Base-by-base conservation (phyloP, 2,888 invertebrate species). In the Crematogaster levior region DNA sequence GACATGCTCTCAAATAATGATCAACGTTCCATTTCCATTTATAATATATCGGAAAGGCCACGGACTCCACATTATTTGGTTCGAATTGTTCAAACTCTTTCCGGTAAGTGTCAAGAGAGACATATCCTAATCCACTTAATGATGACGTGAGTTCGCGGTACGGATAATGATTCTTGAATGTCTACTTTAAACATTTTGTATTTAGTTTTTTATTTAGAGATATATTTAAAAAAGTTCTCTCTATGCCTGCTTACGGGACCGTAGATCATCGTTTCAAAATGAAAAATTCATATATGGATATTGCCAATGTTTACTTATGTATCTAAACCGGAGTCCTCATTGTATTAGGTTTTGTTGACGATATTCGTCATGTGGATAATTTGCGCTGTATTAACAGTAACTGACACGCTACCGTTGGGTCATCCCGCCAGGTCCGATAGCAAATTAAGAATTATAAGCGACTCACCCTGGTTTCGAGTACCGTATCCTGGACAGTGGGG, bases 401-500 rank as follows among this genome's bases (percentile, higher is more conserved):
- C 96, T 0, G 95, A 96, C 80, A 95, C 96, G n/a, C 95, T 98
- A 24, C 96, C 96, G 0, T 94, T 94, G 0, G 96, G 96, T 0
- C 97, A 97, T 93, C 96, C 96, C 0, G 97, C 97, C 0, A 95
- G 98, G 83, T 97, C 97, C 0, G 98, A 98, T 92, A 96, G 96
- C 10, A 97, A 97, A 90, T 91, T 97, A 3, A 95, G 96, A 85
- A 96, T 97, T 74, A 95, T 98, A 24, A 94, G 95, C n/a, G 96
- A 96, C 89, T 96, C 97, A 1, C 96, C 97, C 0, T 98, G 98
- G 98, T 97, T 98, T 92, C 95, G 97, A 37, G 91, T 98, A 18
- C 97, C 98, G 0, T 97, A 97, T 94, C 98, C 98, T 86, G 97
- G 97, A 61, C 98, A 97, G 92, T 97, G 97, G 96, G 97, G 97